A percentile compares a stretch with the other conserved stretches of the same genome.
Evolutionary conservation across 2,113 vertebrate species (phyloP).

Genomic region (Apodemus sylvaticus): DNA sequence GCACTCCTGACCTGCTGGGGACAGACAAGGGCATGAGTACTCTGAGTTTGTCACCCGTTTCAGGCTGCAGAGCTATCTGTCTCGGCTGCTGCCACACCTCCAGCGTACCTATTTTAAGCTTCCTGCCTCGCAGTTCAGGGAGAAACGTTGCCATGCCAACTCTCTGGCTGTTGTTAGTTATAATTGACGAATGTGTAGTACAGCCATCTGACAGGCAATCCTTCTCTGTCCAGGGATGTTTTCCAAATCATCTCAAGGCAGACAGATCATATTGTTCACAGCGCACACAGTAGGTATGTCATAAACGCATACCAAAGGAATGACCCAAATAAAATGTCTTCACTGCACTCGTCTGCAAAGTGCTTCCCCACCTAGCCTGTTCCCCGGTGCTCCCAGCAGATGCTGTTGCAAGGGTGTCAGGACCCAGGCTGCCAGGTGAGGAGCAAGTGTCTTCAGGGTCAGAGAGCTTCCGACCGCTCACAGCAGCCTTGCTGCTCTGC

Average conservation of each 20-base stretch:
- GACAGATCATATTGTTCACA: background rate
- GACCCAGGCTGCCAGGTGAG: background rate
- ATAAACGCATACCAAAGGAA: accelerated
- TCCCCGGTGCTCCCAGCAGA: accelerated
- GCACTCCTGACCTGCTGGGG: background rate
- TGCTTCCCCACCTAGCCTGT: accelerated
- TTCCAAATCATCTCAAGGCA: background rate
- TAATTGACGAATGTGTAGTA: slow-evolving; percentile 72
- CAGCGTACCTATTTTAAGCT: slow-evolving; percentile 80
- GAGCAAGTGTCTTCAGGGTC: background rate
- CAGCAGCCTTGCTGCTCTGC: background rate
- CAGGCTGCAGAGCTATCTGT: background rate
- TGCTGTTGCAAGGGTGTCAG: too few relatives aligned
- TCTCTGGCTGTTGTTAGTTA: slow-evolving; percentile 78
- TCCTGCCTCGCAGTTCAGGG: slow-evolving; percentile 68
- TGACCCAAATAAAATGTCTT: accelerated
- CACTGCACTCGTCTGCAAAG: too few relatives aligned
- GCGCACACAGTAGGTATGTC: background rate
- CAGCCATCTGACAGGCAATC: slow-evolving; percentile 78
- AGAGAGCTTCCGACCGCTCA: background rate
- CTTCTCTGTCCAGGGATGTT: slow-evolving; percentile 49
- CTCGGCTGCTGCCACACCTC: background rate
- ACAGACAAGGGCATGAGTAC: background rate
- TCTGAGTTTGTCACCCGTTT: background rate
- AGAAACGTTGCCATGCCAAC: slow-evolving; percentile 85